phyloP scores from a whole-genome alignment of 1,140 invertebrate species.

The Mycetomoellerius zeteki region DNA sequence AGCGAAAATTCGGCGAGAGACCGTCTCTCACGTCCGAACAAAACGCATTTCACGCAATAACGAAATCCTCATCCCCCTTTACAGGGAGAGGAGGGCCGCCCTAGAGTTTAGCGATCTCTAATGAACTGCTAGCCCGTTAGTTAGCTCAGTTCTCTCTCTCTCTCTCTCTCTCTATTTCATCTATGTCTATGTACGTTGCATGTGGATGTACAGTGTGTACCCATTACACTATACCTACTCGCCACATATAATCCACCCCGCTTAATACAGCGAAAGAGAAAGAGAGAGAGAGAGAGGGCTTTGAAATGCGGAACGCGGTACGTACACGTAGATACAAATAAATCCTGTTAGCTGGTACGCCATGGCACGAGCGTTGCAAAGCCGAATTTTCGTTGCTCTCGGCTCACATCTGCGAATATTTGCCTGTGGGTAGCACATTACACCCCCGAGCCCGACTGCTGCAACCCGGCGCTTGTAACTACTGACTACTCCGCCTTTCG shows the following conservation, averaged over 20 bases:
- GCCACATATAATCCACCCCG: conserved; percentile 31
- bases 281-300: conserved; percentile 32
- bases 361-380: conserved; percentile 69
- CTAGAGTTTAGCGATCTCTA: conserved; percentile 80
- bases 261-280: conserved; percentile 7
- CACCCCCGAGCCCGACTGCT: conserved; percentile 34
- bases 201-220: conserved; percentile 41
- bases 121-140: conserved; percentile 80
- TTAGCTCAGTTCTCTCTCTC: conserved; percentile 65
- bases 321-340: conserved; percentile 75
- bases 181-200: conserved; percentile 1
- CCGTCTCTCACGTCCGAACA: conserved; percentile 16
- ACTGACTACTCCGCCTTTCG: background rate
- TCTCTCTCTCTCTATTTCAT: conserved; percentile 29
- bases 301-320: conserved; percentile 59
- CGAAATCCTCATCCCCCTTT: conserved; percentile 75
- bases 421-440: conserved; percentile 75
- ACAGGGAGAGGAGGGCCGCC: conserved; percentile 45
- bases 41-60: conserved; percentile 68
- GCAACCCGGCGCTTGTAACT: conserved; percentile 52
- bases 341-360: conserved; percentile 77
- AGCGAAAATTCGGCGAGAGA: conserved; percentile 19
- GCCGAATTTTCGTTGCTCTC: conserved; percentile 76
- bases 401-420: conserved; percentile 78
- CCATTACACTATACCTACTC: conserved; percentile 8